These are phyloP conservation scores for Sarotherodon lohbergeri DNA, from an alignment of 2,113 vertebrate genomes.

Conservation along the genomic window DNA sequence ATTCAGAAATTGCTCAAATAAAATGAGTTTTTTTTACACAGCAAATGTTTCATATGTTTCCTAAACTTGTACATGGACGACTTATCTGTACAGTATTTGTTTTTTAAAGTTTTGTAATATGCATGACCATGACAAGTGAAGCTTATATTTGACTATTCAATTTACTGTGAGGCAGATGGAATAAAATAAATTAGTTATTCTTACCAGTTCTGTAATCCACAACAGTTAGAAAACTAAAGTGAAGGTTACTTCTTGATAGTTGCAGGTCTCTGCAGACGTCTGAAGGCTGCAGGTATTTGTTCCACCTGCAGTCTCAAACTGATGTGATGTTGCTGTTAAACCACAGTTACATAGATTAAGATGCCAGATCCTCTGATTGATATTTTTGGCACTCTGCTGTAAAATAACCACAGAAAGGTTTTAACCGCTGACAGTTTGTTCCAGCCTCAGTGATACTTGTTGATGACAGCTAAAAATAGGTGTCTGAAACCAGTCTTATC, in stretches of 20 bases:
- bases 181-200: not conserved
- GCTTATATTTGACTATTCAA: too few relatives aligned
- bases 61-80: too few relatives aligned
- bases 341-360: not conserved
- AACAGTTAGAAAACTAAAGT: fast-evolving
- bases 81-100: fast-evolving
- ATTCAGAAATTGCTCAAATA: not conserved
- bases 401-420: not conserved
- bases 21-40: too few relatives aligned
- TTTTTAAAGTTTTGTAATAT: too few relatives aligned
- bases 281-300: not conserved
- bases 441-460: not conserved
- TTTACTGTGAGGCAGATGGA: not conserved
- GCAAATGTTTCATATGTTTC: not conserved
- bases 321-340: not conserved
- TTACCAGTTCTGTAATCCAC: not conserved
- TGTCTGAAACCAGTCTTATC: not conserved
- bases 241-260: not conserved
- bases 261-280: fast-evolving
- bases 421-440: not conserved
- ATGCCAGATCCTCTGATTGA: not conserved
- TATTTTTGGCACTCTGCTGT: not conserved
- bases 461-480: not conserved
- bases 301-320: not conserved
- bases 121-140: not conserved